Evolutionary conservation across 2,888 invertebrate genomes (phyloP).

Genomic region (Callimorpha dominula): DNA sequence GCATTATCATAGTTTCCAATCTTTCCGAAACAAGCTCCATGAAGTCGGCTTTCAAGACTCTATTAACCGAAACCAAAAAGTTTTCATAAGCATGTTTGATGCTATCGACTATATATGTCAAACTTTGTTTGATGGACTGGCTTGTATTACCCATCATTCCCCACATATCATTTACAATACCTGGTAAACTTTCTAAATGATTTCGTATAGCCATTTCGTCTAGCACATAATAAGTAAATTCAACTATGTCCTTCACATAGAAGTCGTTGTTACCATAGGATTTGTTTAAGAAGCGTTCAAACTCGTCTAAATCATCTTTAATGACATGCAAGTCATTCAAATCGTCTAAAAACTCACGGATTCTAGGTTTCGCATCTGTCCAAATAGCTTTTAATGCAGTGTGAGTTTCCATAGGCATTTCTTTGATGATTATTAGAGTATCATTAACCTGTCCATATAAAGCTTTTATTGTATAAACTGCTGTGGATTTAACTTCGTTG

Average conservation of each 20-base stretch:
- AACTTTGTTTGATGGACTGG: slow-evolving; percentile 91
- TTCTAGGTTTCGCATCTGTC: slow-evolving; percentile 90
- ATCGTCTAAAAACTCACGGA: slow-evolving; percentile 91
- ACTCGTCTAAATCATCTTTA: slow-evolving; percentile 90
- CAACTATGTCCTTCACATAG: slow-evolving; percentile 92
- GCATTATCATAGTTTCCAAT: slow-evolving; percentile 90
- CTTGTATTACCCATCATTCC: slow-evolving; percentile 95
- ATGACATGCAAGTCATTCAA: slow-evolving; percentile 90
- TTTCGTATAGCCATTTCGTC: slow-evolving; percentile 93
- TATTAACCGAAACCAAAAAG: slow-evolving; percentile 89
- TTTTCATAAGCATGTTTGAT: slow-evolving; percentile 91
- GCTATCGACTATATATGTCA: slow-evolving; percentile 91
- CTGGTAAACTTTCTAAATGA: slow-evolving; percentile 92
- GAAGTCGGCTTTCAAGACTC: slow-evolving; percentile 91
- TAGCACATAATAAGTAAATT: slow-evolving; percentile 89
- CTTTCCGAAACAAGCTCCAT: slow-evolving; percentile 90
- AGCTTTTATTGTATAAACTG: slow-evolving; percentile 69
- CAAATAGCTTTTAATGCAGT: slow-evolving; percentile 90
- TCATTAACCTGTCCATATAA: slow-evolving; percentile 80
- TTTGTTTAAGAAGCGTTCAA: slow-evolving; percentile 90
- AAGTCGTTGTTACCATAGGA: slow-evolving; percentile 94
- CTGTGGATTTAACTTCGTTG: slow-evolving; percentile 74
- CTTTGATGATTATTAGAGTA: slow-evolving; percentile 77
- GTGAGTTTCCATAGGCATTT: slow-evolving; percentile 89
- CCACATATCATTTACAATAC: slow-evolving; percentile 93